Conservation (phyloP, 2,888 invertebrate species). For the Antheraea yamamai region DNA sequence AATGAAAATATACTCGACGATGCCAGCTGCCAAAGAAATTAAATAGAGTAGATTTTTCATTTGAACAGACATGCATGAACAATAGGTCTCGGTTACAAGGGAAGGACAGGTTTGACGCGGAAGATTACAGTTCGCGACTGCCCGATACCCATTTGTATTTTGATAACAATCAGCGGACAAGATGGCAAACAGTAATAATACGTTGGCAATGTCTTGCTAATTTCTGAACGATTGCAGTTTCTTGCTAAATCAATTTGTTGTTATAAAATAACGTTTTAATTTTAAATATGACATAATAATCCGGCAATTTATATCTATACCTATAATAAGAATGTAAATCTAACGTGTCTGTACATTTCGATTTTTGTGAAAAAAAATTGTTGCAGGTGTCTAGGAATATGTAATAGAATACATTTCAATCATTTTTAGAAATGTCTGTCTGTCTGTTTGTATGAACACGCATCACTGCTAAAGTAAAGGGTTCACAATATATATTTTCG, state of each 20-base stretch:
- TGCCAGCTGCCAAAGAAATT: constrained; percentile 76
- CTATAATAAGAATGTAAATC: too few species aligned
- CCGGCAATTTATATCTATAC: too few species aligned
- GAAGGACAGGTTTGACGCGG: constrained; percentile 59
- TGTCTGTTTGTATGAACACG: too few species aligned
- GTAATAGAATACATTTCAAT: too few species aligned
- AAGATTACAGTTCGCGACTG: constrained; percentile 33
- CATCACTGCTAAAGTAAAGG: too few species aligned
- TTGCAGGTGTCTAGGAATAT: too few species aligned
- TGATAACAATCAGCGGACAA: constrained; percentile 18
- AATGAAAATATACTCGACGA: constrained; percentile 73
- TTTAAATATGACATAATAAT: not conserved
- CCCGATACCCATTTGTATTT: constrained; percentile 27
- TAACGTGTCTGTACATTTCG: too few species aligned
- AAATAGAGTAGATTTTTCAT: constrained; percentile 77
- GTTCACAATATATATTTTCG: too few species aligned
- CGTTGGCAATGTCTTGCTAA: not conserved
- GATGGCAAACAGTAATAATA: not conserved
- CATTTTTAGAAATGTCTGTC: too few species aligned
- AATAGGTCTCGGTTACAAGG: constrained; percentile 70
- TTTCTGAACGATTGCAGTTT: not conserved
- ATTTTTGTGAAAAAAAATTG: too few species aligned
- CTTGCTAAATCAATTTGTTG: not conserved
- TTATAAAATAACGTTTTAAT: not conserved
- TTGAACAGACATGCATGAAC: constrained; percentile 66